These are phyloP conservation scores for Stenopsyche tienmushanensis DNA, from an alignment of 1,140 invertebrate genomes.

Conservation along the genomic window DNA sequence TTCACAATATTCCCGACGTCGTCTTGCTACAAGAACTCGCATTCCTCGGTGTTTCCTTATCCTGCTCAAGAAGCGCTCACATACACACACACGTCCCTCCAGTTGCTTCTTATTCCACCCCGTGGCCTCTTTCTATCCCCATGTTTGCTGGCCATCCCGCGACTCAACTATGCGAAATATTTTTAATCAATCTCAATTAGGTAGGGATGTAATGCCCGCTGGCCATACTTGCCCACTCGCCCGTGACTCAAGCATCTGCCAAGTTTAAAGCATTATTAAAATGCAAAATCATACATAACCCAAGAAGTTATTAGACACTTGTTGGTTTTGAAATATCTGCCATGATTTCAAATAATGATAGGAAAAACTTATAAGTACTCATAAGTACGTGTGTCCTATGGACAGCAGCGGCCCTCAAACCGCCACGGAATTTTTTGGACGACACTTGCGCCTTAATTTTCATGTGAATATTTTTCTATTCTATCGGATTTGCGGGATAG, in stretches of 20 bases:
- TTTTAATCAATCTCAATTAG: constrained; percentile 43
- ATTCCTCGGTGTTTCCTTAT: constrained; percentile 5
- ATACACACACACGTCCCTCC: constrained; percentile 2
- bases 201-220: constrained; percentile 36
- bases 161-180: constrained; percentile 42
- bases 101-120: constrained; percentile 14
- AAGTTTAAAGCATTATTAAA: constrained; percentile 10
- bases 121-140: constrained; percentile 10
- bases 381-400: background rate
- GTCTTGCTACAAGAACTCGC: constrained; percentile 18
- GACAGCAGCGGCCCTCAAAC: too few relatives aligned
- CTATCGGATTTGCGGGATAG: background rate
- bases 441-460: background rate
- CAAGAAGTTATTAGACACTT: too few relatives aligned
- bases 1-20: constrained; percentile 10
- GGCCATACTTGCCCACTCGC: constrained; percentile 19
- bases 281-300: too few relatives aligned
- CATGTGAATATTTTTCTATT: background rate
- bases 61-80: background rate
- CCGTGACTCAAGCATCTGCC: constrained; percentile 23
- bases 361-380: too few relatives aligned
- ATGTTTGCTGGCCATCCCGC: constrained; percentile 26
- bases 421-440: too few relatives aligned
- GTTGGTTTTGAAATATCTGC: too few relatives aligned
- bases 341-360: too few relatives aligned